Base-by-base conservation (phyloP, 2,113 vertebrate species). In the Tympanuchus pallidicinctus region DNA sequence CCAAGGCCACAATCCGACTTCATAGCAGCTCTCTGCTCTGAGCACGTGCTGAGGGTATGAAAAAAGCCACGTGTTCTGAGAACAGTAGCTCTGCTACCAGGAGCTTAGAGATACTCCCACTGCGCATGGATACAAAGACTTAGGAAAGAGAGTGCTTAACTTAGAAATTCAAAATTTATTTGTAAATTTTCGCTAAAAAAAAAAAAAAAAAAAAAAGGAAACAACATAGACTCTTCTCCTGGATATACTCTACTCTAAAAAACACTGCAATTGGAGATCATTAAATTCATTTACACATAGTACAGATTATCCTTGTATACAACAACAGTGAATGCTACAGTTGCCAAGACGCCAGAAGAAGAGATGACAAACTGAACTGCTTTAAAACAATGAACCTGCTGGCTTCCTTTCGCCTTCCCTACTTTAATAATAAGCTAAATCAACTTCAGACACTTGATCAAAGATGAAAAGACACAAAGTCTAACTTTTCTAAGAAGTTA, bases 101-200 rank as follows among this genome's bases (percentile, higher is more conserved):
- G 25, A 91, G 34, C 22, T 85, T 32, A 60, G 47, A 79, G 47
- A n/a, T 61, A 66, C 20, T 50, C 27, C 70, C 25, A 25, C 34
- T 11, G 19, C 2, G 38, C 7, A 20, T 3, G 25, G 42, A 34
- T 10, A 45, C 0, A 43, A 5, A 61, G 36, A 92, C 28, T 48
- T 94, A 89, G 4, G n/a, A 88, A 67, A 87, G 72, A 90, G 65
- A 89, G 52, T 50, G 59, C 28, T 95, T 86, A 76, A 89, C 57
- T 93, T 83, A 92, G 74, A 90, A 97, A 97, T 95, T 61, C 78
- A 82, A 90, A 84, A 73, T 98, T 98, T 98, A 97, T 97, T 97
- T 96, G 93, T 70, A 96, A 89, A 91, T 92, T 64, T 94, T 94
- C 60, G 90, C 77, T 88, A 88, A 92, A 85, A 89, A 84, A 92